Percentiles rank a stretch among this genome's conserved stretches.
phyloP scores from a whole-genome alignment of 1,140 invertebrate genomes.

The Wiebesia pumilae region DNA sequence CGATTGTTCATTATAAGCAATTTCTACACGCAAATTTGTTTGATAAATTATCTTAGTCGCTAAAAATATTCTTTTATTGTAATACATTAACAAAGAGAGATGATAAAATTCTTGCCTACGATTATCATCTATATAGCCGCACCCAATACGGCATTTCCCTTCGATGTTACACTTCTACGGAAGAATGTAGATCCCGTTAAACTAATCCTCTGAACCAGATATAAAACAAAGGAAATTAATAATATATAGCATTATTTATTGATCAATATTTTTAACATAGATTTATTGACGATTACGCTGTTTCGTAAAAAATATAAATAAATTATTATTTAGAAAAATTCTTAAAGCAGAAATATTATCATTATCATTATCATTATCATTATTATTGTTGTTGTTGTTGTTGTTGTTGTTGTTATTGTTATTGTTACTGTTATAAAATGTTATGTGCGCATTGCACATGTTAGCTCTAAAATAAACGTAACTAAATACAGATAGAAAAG shows the following conservation, averaged over 20 bases:
- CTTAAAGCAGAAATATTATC: no score
- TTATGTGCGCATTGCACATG: no score
- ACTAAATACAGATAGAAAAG: no score
- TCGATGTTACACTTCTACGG: slow-evolving; percentile 19
- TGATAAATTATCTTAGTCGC: slow-evolving; percentile 28
- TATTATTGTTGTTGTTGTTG: no score
- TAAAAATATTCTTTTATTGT: slow-evolving; percentile 21
- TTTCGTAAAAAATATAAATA: no score
- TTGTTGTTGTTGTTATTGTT: no score
- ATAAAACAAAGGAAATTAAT: slow-evolving; percentile 10
- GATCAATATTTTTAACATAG: neutral
- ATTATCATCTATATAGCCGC: slow-evolving; percentile 24
- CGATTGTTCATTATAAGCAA: slow-evolving; percentile 28
- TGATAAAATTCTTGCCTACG: slow-evolving; percentile 29
- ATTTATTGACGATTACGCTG: neutral
- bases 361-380: no score
- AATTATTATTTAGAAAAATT: no score
- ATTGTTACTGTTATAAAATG: no score
- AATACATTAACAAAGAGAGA: slow-evolving; percentile 20
- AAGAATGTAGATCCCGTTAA: slow-evolving; percentile 41
- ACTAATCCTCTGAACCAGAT: neutral
- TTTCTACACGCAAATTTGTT: slow-evolving; percentile 3
- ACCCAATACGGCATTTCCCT: slow-evolving; percentile 18
- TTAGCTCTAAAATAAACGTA: no score
- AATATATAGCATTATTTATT: neutral